Base-by-base conservation (phyloP, 2,113 vertebrate species). In the Semicossyphus pulcher region DNA sequence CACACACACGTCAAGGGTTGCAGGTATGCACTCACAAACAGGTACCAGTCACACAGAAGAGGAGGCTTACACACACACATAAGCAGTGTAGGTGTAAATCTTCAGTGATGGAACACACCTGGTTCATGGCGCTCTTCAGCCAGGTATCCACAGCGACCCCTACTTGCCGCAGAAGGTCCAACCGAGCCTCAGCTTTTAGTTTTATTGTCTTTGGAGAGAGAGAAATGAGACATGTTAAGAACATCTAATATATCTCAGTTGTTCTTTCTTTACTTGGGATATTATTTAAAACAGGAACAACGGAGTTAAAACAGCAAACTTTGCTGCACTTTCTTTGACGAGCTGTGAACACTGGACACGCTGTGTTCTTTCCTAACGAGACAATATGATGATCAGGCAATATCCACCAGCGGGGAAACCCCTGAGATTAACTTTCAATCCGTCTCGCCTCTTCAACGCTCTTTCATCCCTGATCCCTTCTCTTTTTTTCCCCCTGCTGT, bases 111-210 rank as follows among this genome's bases (percentile, higher is more conserved):
- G 36, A 49, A 76, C 80, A 25, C 12, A 92, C 91, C 88, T 99
- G 97, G 88, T 97, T 99, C 98, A 99, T 99, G 37, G 98, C 96
- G 0, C 98, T 99, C 77, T 98, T 98, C 1, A 99, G 91, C 98
- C 98, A 99, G 0, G 96, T 96, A 58, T 99, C 97, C 90, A 99
- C 98, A 0, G 96, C 96, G 54, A 99, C 96, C 0, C 98, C 98
- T n/a, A 98, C 97, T 88, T 99, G 97, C 57, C 96, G 95, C 21
- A 99, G 91, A 63, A 99, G 94, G 42, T 99, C 97, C 15, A 99
- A 91, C 8, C 97, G 94, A 3, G 98, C 97, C 52, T 99, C 98
- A 0, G 97, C 97, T 91, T 99, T 99, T 84, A 99, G 93, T 88
- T 99, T 98, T 73, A 97, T 86, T 21, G 96, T 95, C 98, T 99